Conservation (phyloP, 2,797 vertebrate species). For the Argentina silus region DNA sequence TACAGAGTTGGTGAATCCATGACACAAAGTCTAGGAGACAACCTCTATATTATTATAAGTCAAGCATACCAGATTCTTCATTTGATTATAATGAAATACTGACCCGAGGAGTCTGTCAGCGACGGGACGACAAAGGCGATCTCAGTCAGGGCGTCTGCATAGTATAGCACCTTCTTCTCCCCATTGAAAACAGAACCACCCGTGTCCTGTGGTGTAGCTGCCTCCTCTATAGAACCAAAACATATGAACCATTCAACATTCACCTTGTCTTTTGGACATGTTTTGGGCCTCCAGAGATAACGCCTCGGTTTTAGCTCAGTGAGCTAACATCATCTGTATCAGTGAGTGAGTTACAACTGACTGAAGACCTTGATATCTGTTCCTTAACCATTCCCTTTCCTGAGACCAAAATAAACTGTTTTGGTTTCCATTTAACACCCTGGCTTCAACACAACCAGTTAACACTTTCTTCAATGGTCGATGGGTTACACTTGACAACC, state of each 20-base stretch:
- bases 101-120: slow-evolving; percentile 85
- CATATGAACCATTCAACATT: slow-evolving; percentile 2
- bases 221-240: slow-evolving; percentile 77
- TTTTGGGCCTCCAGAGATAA: background rate
- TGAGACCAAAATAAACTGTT: background rate
- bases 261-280: background rate
- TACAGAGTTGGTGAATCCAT: too few species aligned
- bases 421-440: background rate
- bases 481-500: too few species aligned
- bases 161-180: slow-evolving; percentile 94
- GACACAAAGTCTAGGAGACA: too few species aligned
- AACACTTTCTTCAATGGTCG: background rate
- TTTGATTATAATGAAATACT: slow-evolving; percentile 50
- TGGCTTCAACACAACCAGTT: too few species aligned
- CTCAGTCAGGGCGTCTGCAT: slow-evolving; percentile 94
- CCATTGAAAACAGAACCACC: slow-evolving; percentile 92
- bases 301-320: background rate
- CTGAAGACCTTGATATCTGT: background rate
- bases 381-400: background rate
- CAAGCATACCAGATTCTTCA: slow-evolving; percentile 17
- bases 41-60: background rate
- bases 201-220: slow-evolving; percentile 80
- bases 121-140: slow-evolving; percentile 96
- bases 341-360: background rate
- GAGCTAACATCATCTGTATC: background rate